A percentile compares a stretch with the other conserved stretches of the same genome.
Conservation (phyloP, 2,113 vertebrate species). For the Mohoua ochrocephala region DNA sequence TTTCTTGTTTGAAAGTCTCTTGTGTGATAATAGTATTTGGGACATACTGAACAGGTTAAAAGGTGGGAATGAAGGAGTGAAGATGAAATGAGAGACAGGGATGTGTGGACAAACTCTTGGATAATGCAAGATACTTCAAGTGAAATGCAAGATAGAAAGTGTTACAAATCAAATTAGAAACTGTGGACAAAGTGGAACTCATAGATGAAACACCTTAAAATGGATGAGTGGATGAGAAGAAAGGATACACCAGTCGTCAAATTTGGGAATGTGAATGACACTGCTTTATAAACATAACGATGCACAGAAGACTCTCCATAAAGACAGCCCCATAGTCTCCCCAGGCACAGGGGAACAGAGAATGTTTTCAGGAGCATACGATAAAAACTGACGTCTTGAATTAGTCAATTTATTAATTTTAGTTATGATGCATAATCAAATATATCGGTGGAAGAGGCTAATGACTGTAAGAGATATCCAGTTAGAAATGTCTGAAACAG, state of each 20-base stretch:
- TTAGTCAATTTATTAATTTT: background rate
- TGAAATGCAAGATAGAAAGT: background rate
- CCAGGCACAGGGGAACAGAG: background rate
- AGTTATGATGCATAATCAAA: background rate
- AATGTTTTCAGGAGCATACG: background rate
- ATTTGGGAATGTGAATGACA: background rate
- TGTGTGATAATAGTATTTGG: background rate
- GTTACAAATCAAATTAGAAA: background rate
- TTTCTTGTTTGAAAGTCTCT: background rate
- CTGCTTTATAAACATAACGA: background rate
- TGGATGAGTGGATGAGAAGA: background rate
- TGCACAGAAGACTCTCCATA: background rate
- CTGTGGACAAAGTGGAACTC: background rate
- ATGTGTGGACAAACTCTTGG: background rate
- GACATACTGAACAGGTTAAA: background rate
- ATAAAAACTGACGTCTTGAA: background rate
- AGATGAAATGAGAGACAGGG: background rate
- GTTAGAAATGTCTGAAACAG: background rate
- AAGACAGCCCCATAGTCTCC: background rate
- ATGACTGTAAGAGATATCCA: background rate
- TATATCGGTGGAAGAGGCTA: background rate
- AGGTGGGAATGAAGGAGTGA: background rate
- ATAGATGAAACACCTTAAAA: background rate
- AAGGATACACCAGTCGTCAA: background rate
- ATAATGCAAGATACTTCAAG: background rate